Evolutionary conservation across 2,113 vertebrate species (phyloP).

Genomic region (Hemibates koningsi): DNA sequence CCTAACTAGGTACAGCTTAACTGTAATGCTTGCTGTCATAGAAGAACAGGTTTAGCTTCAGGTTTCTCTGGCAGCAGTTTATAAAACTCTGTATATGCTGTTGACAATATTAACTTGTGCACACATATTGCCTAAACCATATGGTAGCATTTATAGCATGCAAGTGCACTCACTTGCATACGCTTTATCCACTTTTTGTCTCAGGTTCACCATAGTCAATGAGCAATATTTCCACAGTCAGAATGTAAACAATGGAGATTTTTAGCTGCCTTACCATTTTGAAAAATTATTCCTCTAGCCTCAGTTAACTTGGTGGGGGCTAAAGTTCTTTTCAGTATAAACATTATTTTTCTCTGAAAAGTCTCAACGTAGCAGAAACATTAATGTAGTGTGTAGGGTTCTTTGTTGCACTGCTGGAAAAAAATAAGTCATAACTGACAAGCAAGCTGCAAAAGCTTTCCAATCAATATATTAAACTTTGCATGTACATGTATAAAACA

Average conservation of each 20-base stretch:
- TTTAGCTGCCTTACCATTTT: conserved; percentile 25
- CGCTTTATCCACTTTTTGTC: conserved; percentile 1
- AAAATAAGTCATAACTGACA: conserved; percentile 19
- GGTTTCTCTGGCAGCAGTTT: not conserved
- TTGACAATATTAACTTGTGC: not conserved
- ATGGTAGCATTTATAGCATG: conserved; percentile 19
- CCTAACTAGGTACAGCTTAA: not conserved
- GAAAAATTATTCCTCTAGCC: not conserved
- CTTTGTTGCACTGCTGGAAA: conserved; percentile 42
- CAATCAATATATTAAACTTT: conserved; percentile 45
- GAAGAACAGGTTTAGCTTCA: not conserved
- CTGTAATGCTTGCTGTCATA: not conserved
- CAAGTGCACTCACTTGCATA: not conserved
- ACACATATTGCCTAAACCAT: conserved; percentile 1
- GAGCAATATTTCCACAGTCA: not conserved
- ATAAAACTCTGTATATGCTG: not conserved
- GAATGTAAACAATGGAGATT: not conserved
- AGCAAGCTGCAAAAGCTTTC: conserved; percentile 28
- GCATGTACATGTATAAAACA: conserved; percentile 34
- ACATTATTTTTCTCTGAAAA: conserved; percentile 39
- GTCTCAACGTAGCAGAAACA: conserved; percentile 32
- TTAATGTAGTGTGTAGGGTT: conserved; percentile 20
- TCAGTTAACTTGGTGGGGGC: not conserved
- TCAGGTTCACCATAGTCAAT: not conserved
- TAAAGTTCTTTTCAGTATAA: conserved; percentile 22